Evolutionary conservation across 2,888 invertebrate species (phyloP).

Genomic region (Cancer borealis): DNA sequence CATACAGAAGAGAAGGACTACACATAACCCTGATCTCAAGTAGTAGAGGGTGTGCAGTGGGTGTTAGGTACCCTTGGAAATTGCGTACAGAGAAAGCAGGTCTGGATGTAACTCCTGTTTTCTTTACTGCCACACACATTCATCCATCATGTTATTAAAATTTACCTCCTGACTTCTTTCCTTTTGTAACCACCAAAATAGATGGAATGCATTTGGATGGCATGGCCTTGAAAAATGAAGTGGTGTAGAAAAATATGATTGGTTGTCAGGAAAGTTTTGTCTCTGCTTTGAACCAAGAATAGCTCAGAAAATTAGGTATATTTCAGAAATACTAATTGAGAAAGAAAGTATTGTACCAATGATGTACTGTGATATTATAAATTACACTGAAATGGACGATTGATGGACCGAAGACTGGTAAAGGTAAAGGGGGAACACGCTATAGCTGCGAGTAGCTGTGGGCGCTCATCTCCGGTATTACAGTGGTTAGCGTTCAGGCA

Average conservation of each 20-base stretch:
- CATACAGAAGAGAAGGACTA: not conserved
- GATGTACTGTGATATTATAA: not conserved
- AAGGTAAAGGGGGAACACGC: not conserved
- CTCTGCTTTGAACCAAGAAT: not conserved
- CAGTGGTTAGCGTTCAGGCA: too few species aligned
- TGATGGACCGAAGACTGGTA: not conserved
- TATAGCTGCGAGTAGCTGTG: too few species aligned
- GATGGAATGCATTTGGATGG: not conserved
- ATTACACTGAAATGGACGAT: not conserved
- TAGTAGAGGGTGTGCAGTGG: not conserved
- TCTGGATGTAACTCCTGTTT: not conserved
- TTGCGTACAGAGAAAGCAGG: not conserved
- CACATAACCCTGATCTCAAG: not conserved
- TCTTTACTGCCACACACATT: not conserved
- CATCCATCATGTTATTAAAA: conserved; percentile 10
- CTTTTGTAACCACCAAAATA: not conserved
- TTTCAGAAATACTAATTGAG: not conserved
- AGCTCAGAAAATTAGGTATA: not conserved
- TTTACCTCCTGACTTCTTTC: not conserved
- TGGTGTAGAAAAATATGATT: not conserved
- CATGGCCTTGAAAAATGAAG: not conserved
- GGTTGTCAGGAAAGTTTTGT: not conserved
- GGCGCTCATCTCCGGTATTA: too few species aligned
- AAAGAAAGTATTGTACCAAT: not conserved
- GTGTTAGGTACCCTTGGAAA: not conserved